phyloP scores from a whole-genome alignment of 2,113 vertebrate genomes.

The Pycnonotus jocosus region DNA sequence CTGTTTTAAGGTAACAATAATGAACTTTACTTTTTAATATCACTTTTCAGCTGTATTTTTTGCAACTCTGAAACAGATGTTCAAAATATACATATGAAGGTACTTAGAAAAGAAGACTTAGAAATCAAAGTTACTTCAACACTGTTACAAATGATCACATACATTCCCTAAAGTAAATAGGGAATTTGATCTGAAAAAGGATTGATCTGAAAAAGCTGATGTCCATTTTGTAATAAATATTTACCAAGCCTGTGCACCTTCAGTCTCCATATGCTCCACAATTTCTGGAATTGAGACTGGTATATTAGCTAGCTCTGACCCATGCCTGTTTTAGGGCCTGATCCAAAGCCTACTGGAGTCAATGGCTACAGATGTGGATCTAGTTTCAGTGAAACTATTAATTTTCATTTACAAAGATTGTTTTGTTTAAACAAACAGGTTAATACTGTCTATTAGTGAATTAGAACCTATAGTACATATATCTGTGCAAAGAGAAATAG shows the following conservation, averaged over 20 bases:
- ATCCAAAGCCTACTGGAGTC: constrained; percentile 12
- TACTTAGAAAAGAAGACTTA: not conserved
- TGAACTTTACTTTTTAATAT: not conserved
- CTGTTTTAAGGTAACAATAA: not conserved
- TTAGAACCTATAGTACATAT: not conserved
- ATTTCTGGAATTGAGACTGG: not conserved
- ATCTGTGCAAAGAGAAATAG: constrained; percentile 2
- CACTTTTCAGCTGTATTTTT: not conserved
- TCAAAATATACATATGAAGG: not conserved
- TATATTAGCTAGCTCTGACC: not conserved
- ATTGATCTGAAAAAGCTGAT: not conserved
- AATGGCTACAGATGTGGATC: constrained; percentile 8
- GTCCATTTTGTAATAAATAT: not conserved
- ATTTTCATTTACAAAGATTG: constrained; percentile 5
- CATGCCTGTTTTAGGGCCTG: constrained; percentile 54
- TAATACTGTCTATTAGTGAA: not conserved
- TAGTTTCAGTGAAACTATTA: constrained; percentile 63
- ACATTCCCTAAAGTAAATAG: not conserved
- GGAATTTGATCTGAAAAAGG: not conserved
- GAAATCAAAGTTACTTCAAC: not conserved
- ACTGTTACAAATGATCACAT: not conserved
- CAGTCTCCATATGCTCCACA: not conserved
- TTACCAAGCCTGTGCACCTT: not conserved
- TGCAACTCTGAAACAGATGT: not conserved
- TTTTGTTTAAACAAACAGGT: constrained; percentile 28